Conservation (phyloP, 1,140 invertebrate species). For the Anastatus disparis region DNA sequence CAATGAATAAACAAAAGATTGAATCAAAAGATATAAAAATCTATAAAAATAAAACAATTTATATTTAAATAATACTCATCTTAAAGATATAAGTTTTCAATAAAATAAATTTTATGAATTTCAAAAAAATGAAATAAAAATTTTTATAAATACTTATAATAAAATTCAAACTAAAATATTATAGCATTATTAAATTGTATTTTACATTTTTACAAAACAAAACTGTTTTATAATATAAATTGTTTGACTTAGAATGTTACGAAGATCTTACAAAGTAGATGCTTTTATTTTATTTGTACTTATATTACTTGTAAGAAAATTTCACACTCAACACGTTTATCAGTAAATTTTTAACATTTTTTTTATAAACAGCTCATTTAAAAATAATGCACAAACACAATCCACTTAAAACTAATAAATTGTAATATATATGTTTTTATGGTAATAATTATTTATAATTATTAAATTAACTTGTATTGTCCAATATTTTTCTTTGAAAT, state of each 20-base stretch:
- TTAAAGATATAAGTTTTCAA: too few species aligned
- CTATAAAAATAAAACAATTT: too few species aligned
- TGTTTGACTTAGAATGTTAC: background rate
- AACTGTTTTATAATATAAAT: conserved; percentile 13
- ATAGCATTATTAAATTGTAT: too few species aligned
- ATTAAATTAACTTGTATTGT: background rate
- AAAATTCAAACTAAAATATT: too few species aligned
- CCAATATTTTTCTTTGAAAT: conserved; percentile 8
- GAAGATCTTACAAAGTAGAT: background rate
- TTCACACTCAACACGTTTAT: conserved; percentile 11
- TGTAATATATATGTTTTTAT: too few species aligned
- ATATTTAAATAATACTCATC: too few species aligned
- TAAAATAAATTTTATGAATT: too few species aligned
- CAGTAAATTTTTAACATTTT: background rate
- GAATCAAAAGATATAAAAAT: too few species aligned
- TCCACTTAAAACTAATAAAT: background rate
- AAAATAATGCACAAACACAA: conserved; percentile 1
- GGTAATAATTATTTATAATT: background rate
- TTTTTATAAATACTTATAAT: too few species aligned
- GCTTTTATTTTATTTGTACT: conserved; percentile 22
- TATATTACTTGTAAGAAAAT: conserved; percentile 17
- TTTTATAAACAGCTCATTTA: background rate
- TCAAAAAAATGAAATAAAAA: too few species aligned
- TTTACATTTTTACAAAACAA: conserved; percentile 39
- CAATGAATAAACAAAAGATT: too few species aligned